Evolutionary conservation across 2,888 invertebrate genomes (phyloP).

Genomic region (Drosophila vallismaia): DNA sequence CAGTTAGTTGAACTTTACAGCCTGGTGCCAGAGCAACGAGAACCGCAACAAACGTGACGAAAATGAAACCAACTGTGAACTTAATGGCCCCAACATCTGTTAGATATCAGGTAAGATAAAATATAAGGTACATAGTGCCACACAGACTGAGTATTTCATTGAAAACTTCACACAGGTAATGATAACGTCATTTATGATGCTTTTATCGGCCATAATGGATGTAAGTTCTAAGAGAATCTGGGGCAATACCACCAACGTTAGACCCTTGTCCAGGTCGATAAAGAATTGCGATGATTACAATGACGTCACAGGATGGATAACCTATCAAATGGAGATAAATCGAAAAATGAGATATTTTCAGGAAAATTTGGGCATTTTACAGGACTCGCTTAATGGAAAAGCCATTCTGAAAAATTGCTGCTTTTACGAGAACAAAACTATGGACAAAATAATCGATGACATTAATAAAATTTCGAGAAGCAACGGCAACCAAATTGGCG

Average conservation of each 20-base stretch:
- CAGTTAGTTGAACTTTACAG: slow-evolving; percentile 43
- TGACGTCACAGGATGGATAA: slow-evolving; percentile 44
- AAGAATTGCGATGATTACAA: slow-evolving; percentile 22
- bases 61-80: slow-evolving; percentile 43
- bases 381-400: slow-evolving; percentile 15
- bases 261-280: not conserved
- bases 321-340: slow-evolving; percentile 30
- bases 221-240: not conserved
- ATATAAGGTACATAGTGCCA: not conserved
- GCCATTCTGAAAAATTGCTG: slow-evolving; percentile 31
- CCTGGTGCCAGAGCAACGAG: slow-evolving; percentile 20
- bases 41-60: slow-evolving; percentile 43
- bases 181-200: slow-evolving; percentile 2
- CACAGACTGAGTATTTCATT: not conserved
- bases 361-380: slow-evolving; percentile 12
- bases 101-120: not conserved
- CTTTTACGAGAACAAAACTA: slow-evolving; percentile 43
- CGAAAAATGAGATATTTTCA: slow-evolving; percentile 38
- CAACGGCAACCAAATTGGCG: not conserved
- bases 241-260: not conserved
- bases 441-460: slow-evolving; percentile 33
- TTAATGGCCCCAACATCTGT: not conserved
- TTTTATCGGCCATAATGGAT: slow-evolving; percentile 9
- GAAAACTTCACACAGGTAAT: slow-evolving; percentile 9
- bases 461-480: slow-evolving; percentile 7